Percentiles rank a stretch among this genome's conserved stretches.
phyloP scores from a whole-genome alignment of 2,113 vertebrate genomes.

The Picathartes gymnocephalus region DNA sequence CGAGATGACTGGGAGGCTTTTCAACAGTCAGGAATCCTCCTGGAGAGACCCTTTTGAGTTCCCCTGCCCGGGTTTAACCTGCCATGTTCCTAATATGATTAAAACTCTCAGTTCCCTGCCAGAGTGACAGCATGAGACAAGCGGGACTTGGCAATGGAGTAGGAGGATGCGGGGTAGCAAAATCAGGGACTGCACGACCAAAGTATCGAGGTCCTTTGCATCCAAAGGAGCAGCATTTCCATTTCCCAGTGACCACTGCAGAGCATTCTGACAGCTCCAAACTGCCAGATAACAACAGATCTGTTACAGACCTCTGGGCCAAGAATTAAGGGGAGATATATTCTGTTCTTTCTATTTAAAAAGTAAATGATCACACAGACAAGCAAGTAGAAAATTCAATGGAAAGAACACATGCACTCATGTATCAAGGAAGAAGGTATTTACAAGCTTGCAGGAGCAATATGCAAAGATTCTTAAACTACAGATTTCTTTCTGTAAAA shows the following conservation, averaged over 20 bases:
- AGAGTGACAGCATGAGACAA: conserved; percentile 49
- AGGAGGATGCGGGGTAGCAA: background rate
- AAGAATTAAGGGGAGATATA: conserved; percentile 2
- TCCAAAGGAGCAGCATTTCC: conserved; percentile 11
- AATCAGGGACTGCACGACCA: background rate
- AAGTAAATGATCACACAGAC: background rate
- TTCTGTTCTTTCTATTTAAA: background rate
- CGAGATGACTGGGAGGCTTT: background rate
- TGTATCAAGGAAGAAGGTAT: background rate
- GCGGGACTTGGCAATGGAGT: background rate
- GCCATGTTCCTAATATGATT: conserved; percentile 4
- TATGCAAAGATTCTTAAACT: background rate
- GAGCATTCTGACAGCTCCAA: background rate
- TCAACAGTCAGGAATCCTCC: background rate
- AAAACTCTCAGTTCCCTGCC: background rate
- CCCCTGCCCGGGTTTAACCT: background rate
- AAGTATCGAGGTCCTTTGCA: background rate
- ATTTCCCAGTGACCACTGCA: conserved; percentile 27
- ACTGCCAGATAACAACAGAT: conserved; percentile 13
- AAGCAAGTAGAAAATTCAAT: background rate
- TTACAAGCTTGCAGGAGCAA: background rate
- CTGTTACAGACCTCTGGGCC: conserved; percentile 15
- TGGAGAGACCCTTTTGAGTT: background rate
- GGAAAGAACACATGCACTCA: background rate
- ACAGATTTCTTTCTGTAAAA: background rate